These are phyloP conservation scores for Drosophila teissieri DNA, from an alignment of 1,140 invertebrate species.

Conservation along the genomic window DNA sequence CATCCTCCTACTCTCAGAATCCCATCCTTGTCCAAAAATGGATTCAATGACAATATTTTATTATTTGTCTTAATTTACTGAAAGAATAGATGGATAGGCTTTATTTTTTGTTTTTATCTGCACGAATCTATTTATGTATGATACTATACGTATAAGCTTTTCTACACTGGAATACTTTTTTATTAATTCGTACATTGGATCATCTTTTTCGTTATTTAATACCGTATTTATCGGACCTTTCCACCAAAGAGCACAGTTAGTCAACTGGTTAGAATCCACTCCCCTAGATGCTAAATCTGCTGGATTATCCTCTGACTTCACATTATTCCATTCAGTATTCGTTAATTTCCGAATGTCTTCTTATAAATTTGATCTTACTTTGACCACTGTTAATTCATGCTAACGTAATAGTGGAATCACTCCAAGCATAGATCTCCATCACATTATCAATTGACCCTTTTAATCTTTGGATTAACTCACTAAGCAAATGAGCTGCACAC, in stretches of 20 bases:
- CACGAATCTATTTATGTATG: conserved; percentile 2
- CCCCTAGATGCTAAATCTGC: not conserved
- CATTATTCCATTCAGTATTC: conserved; percentile 1
- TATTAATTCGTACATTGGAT: not conserved
- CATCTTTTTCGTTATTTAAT: not conserved
- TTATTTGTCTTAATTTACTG: no score
- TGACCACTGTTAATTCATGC: not conserved
- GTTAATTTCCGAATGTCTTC: conserved; percentile 5
- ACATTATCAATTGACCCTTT: not conserved
- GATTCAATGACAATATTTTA: conserved; percentile 7
- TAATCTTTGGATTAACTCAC: not conserved
- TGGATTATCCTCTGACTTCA: not conserved
- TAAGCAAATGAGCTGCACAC: conserved; percentile 5
- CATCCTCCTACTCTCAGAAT: conserved; percentile 4
- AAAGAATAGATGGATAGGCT: no score
- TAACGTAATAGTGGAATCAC: not conserved
- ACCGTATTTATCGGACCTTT: not conserved
- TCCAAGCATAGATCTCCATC: not conserved
- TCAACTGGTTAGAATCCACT: not conserved
- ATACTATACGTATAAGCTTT: not conserved
- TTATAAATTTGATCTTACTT: not conserved
- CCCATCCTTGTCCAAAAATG: conserved; percentile 1
- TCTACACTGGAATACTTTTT: not conserved
- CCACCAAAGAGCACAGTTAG: no score
- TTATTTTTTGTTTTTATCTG: not conserved